Evolutionary conservation across 2,113 vertebrate species (phyloP), one percentile per base, ranked within the genome.

Genomic region (Polyodon spathula): DNA sequence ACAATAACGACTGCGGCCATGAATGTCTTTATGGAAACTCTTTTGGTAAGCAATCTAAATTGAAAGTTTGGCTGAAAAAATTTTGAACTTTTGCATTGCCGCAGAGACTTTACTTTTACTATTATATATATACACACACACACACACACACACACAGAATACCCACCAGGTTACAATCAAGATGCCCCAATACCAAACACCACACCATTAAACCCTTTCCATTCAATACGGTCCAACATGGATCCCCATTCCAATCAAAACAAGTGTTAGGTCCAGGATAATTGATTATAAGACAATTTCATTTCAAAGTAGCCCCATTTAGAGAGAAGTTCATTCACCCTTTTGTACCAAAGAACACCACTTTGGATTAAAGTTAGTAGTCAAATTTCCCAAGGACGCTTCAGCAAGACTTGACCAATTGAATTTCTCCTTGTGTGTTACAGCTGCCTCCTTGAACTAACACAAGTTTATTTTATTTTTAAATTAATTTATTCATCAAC

Each of bases 311-410:
- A n/a, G 62, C 70, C 59, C 62, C 62, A 70, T 87, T 88, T 87
- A 75, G 77, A 89, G 86, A 86, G 84, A 78, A 76, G 88, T 92
- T 91, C 90, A 92, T 89, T 80, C 61, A 89, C 86, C 88, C 88
- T 81, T 81, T 82, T 82, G 64, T 86, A 82, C 89, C 89, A 86
- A 86, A 91, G 87, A 79, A 86, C 76, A 91, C 90, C 86, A 93
- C 84, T 91, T 89, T 66, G 83, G 84, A 83, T 86, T 87, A 97
- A 97, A 98, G 95, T 97, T 98, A 97, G 95, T 97, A 97, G 95
- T 93, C 95, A 98, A 97, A 97, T 95, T 94, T 87, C 92, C 94
- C 94, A 98, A 98, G 94, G 95, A 98, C 94, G 93, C 91, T 89
- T 84, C 72, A 77, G 80, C 67, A 85, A 89, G 74, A 73, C 88